Percentiles rank a stretch among this genome's conserved stretches.
Evolutionary conservation across 2,797 vertebrate species (phyloP).

Genomic region (Pseudochaenichthys georgianus): DNA sequence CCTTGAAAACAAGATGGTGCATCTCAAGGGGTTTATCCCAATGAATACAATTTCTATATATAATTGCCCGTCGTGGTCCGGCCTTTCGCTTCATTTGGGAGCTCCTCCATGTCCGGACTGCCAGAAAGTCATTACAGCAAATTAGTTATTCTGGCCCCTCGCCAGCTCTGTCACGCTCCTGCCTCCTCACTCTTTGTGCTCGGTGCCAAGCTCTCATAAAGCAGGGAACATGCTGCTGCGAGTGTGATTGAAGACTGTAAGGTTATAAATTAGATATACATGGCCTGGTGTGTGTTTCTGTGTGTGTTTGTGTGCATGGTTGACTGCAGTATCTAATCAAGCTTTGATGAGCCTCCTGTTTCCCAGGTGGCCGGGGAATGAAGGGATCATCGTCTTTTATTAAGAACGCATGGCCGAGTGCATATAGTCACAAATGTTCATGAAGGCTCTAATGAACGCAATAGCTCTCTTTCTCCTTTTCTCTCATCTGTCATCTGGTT

Average conservation of each 20-base stretch:
- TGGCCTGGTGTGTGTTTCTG: constrained; percentile 36
- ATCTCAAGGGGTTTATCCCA: too few relatives aligned
- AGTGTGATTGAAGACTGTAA: constrained; percentile 67
- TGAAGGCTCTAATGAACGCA: constrained; percentile 38
- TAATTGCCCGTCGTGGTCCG: constrained; percentile 53
- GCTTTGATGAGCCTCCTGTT: constrained; percentile 78
- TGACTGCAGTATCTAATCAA: constrained; percentile 73
- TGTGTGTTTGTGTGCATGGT: constrained; percentile 50
- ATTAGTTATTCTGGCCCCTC: constrained; percentile 77
- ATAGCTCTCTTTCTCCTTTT: constrained; percentile 7
- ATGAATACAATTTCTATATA: too few relatives aligned
- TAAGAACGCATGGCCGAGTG: constrained; percentile 54
- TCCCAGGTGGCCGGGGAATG: constrained; percentile 68
- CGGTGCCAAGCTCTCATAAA: constrained; percentile 62
- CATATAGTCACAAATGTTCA: constrained; percentile 61
- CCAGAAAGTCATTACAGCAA: constrained; percentile 83
- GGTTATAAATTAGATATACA: constrained; percentile 70
- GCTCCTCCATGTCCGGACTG: constrained; percentile 67
- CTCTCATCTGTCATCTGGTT: neutral
- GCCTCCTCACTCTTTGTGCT: constrained; percentile 50
- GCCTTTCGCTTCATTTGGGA: constrained; percentile 69
- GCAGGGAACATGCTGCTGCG: constrained; percentile 43
- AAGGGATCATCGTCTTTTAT: constrained; percentile 74
- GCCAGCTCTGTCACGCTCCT: constrained; percentile 60
- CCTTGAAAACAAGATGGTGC: too few relatives aligned